Evolutionary conservation across 2,113 vertebrate species (phyloP).

Genomic region (Psittacula cyanocephala): DNA sequence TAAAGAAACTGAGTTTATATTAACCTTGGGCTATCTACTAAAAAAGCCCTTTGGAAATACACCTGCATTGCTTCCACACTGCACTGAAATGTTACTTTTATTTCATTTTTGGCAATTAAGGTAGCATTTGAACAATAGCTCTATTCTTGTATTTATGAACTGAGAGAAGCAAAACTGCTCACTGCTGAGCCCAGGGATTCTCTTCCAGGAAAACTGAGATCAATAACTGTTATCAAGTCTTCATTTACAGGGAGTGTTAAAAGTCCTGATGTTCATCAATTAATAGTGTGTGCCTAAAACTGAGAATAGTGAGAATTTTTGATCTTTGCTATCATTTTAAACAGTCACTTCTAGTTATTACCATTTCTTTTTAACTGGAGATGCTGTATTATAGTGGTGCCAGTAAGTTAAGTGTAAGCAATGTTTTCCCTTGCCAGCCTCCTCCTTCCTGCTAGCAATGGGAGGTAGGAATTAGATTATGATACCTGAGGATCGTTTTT

Average conservation of each 20-base stretch:
- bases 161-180: slow-evolving; percentile 24
- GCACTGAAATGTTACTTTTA: background rate
- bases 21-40: background rate
- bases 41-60: background rate
- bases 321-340: background rate
- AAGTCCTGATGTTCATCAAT: slow-evolving; percentile 11
- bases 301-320: background rate
- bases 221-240: slow-evolving; percentile 42
- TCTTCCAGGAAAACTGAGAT: slow-evolving; percentile 59
- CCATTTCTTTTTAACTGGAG: background rate
- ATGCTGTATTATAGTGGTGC: background rate
- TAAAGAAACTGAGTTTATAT: background rate
- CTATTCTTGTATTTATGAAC: slow-evolving; percentile 51
- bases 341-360: background rate
- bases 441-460: background rate
- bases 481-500: background rate
- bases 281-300: slow-evolving; percentile 23
- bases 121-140: slow-evolving; percentile 39
- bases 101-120: background rate
- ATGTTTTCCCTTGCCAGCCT: background rate
- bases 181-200: slow-evolving; percentile 14
- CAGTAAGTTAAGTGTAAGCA: background rate
- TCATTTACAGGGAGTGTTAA: slow-evolving; percentile 42
- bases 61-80: background rate
- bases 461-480: background rate